A percentile compares a stretch with the other conserved stretches of the same genome.
Conservation (phyloP, 2,888 invertebrate genomes). For the Dryomyza anilis region DNA sequence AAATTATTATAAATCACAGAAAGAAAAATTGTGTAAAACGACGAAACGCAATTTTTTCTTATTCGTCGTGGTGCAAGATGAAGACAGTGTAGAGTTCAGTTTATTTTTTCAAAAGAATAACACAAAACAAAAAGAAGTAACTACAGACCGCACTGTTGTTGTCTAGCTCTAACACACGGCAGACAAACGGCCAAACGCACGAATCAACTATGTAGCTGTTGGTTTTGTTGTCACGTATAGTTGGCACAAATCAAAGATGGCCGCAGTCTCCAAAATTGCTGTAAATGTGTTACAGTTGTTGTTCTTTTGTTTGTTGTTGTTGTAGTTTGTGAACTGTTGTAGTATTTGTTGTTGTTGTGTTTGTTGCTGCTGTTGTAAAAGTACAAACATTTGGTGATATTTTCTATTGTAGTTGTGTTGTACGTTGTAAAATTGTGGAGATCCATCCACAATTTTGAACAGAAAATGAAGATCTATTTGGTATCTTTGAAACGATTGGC, state of each 20-base stretch:
- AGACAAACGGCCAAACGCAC: constrained; percentile 31
- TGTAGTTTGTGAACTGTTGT: neutral
- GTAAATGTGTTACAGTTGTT: constrained; percentile 37
- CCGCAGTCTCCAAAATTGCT: constrained; percentile 44
- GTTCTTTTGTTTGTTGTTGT: constrained; percentile 18
- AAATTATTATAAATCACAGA: constrained; percentile 33
- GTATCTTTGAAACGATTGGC: no score
- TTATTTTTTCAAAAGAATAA: constrained; percentile 1
- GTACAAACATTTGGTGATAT: constrained; percentile 17
- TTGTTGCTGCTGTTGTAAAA: constrained; percentile 31
- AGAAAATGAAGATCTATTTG: no score
- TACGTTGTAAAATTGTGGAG: neutral
- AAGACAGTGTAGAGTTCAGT: constrained; percentile 13
- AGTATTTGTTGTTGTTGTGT: constrained; percentile 25
- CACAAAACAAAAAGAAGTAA: constrained; percentile 3
- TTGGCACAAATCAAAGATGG: constrained; percentile 20
- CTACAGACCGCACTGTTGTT: neutral
- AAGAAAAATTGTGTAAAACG: constrained; percentile 9
- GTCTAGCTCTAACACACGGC: constrained; percentile 11
- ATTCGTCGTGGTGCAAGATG: constrained; percentile 2
- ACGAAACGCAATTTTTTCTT: constrained; percentile 25
- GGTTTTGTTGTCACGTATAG: constrained; percentile 19
- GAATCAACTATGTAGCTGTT: constrained; percentile 23
- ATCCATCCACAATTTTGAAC: constrained; percentile 22
- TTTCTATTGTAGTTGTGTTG: constrained; percentile 20